Evolutionary conservation across 2,113 vertebrate genomes (phyloP).

Genomic region (Microtus richardsoni): DNA sequence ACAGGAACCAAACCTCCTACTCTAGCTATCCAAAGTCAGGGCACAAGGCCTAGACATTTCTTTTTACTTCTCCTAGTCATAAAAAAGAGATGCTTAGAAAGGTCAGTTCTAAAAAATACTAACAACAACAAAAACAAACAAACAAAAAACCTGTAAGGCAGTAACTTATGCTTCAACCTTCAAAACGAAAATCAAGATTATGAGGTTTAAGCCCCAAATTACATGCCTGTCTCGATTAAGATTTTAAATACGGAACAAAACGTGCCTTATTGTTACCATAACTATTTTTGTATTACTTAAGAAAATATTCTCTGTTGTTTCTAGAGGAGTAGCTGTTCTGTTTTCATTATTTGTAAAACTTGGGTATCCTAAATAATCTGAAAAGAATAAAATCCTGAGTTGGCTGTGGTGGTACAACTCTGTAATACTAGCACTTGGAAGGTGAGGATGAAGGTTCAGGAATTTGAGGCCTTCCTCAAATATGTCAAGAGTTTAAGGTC

Average conservation of each 20-base stretch:
- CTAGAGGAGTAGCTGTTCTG: constrained; percentile 12
- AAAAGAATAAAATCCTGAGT: not conserved
- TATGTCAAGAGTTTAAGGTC: not conserved
- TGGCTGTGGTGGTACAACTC: not conserved
- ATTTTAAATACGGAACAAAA: constrained; percentile 13
- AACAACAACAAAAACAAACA: not conserved
- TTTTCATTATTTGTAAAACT: constrained; percentile 31
- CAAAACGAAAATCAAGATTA: constrained; percentile 29
- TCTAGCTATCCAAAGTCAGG: constrained; percentile 70
- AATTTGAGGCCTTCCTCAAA: not conserved
- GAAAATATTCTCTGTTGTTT: constrained; percentile 38
- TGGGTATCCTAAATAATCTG: not conserved
- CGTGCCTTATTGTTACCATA: not conserved
- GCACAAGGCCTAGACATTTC: constrained; percentile 50
- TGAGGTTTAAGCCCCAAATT: constrained; percentile 20
- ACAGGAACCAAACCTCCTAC: constrained; percentile 84
- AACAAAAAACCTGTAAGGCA: not conserved
- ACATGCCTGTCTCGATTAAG: not conserved
- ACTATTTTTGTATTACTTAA: constrained; percentile 29
- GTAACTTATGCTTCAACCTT: constrained; percentile 48
- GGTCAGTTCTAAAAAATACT: constrained; percentile 38
- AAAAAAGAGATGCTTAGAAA: constrained; percentile 15
- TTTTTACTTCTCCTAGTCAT: constrained; percentile 28
- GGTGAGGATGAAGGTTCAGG: not conserved
- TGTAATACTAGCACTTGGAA: not conserved